Conservation (phyloP, 1,140 invertebrate genomes). For the Phymastichus coffea region DNA sequence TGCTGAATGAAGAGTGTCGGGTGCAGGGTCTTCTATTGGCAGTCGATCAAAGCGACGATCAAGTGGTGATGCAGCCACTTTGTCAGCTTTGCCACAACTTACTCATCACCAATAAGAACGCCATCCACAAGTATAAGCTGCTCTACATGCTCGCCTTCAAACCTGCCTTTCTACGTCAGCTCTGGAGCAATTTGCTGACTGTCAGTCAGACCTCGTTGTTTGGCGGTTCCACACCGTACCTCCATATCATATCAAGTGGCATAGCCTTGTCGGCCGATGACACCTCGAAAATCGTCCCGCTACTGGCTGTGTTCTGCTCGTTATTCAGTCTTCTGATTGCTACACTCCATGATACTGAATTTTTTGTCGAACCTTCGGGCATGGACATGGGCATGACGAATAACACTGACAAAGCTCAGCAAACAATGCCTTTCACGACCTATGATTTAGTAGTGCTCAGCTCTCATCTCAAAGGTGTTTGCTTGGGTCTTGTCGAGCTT, state of each 20-base stretch:
- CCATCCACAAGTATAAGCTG: constrained; percentile 79
- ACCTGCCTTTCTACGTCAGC: constrained; percentile 73
- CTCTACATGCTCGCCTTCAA: constrained; percentile 86
- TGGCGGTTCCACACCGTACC: constrained; percentile 65
- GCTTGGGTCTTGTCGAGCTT: constrained; percentile 84
- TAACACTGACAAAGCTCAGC: constrained; percentile 37
- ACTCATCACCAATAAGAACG: constrained; percentile 71
- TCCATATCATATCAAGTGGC: constrained; percentile 72
- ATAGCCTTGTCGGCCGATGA: constrained; percentile 66
- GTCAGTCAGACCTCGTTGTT: constrained; percentile 63
- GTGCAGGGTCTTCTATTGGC: constrained; percentile 64
- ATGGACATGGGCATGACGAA: neutral
- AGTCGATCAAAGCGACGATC: constrained; percentile 62
- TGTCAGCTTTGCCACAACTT: constrained; percentile 79
- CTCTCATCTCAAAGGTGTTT: constrained; percentile 74
- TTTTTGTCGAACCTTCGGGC: constrained; percentile 57
- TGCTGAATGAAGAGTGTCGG: constrained; percentile 68
- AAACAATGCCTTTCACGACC: constrained; percentile 66
- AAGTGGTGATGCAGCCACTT: constrained; percentile 63
- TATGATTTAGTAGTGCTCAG: constrained; percentile 67
- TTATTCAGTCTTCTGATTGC: constrained; percentile 80
- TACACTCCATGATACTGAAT: constrained; percentile 87
- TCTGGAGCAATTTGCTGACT: constrained; percentile 70
- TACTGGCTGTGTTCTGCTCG: constrained; percentile 82
- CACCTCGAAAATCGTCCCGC: constrained; percentile 72